Percentiles rank a stretch among this genome's conserved stretches.
Conservation (phyloP, 2,797 vertebrate genomes). For the Rhyacichthys aspro region DNA sequence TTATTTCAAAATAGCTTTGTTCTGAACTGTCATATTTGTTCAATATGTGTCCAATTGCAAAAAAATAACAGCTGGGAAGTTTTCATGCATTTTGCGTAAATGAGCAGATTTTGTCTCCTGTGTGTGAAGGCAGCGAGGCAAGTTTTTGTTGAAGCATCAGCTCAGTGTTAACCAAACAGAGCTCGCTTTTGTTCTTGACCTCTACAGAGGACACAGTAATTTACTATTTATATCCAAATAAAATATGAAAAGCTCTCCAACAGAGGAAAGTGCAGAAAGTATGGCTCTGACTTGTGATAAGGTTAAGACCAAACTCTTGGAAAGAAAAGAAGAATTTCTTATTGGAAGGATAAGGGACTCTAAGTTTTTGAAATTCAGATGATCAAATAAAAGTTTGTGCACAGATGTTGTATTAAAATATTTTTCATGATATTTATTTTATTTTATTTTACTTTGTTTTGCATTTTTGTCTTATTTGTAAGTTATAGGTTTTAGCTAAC, state of each 20-base stretch:
- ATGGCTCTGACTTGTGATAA: neutral
- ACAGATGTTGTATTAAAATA: too few species aligned
- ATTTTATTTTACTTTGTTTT: too few species aligned
- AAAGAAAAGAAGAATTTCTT: neutral
- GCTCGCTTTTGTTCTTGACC: slow-evolving; percentile 38
- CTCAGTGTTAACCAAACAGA: slow-evolving; percentile 32
- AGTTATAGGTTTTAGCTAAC: too few species aligned
- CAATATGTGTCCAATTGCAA: slow-evolving; percentile 37
- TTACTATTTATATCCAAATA: slow-evolving; percentile 33
- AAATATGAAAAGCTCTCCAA: slow-evolving; percentile 5
- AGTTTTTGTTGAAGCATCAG: slow-evolving; percentile 31
- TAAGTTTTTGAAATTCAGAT: neutral
- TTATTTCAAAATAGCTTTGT: slow-evolving; percentile 39
- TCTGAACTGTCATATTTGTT: slow-evolving; percentile 31
- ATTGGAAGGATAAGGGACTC: neutral
- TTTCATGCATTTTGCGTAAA: slow-evolving; percentile 44
- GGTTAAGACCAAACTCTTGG: neutral
- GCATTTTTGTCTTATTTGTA: too few species aligned
- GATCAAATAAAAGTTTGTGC: too few species aligned
- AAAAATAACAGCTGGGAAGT: too few species aligned
- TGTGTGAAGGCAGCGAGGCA: slow-evolving; percentile 20
- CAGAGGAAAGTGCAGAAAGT: neutral
- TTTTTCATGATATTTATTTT: too few species aligned
- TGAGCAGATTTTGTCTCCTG: slow-evolving; percentile 20
- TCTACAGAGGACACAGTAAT: slow-evolving; percentile 34